These are phyloP conservation scores for Eumaeus atala DNA, from an alignment of 1,140 invertebrate species.

Conservation along the genomic window DNA sequence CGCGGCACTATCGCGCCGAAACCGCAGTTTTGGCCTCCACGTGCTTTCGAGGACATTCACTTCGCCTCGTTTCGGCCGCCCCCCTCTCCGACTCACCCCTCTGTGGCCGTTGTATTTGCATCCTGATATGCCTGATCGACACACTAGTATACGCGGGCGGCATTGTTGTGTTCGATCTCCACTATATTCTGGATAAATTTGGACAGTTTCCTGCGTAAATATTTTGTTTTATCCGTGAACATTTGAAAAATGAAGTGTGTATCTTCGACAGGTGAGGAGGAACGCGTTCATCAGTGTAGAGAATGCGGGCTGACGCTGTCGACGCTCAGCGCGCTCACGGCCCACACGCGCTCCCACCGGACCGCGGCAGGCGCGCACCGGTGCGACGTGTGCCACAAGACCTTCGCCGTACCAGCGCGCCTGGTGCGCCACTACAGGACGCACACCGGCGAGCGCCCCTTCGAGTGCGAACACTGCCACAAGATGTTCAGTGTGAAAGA, in stretches of 20 bases:
- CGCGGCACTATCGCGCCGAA: constrained; percentile 47
- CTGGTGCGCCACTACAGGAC: constrained; percentile 93
- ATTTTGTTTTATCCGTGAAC: constrained; percentile 6
- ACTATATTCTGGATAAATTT: constrained; percentile 27
- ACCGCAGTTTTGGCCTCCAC: constrained; percentile 57
- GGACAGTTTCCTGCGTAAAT: neutral
- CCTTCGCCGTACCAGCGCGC: constrained; percentile 92
- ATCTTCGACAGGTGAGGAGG: constrained; percentile 55
- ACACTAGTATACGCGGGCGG: constrained; percentile 45
- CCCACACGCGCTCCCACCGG: constrained; percentile 76
- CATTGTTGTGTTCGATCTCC: constrained; percentile 49
- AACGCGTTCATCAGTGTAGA: constrained; percentile 65
- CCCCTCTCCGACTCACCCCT: constrained; percentile 42
- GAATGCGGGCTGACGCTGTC: constrained; percentile 77
- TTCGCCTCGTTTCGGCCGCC: constrained; percentile 40
- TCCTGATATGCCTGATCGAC: constrained; percentile 64
- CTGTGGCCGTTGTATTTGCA: constrained; percentile 45
- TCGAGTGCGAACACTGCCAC: constrained; percentile 93
- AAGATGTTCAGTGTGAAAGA: constrained; percentile 95
- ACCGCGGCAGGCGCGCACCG: constrained; percentile 82
- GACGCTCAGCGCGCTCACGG: constrained; percentile 76
- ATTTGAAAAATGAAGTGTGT: constrained; percentile 18
- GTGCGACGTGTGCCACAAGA: constrained; percentile 93
- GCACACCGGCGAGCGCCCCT: constrained; percentile 90
- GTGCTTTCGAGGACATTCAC: constrained; percentile 49